phyloP scores from a whole-genome alignment of 2,888 invertebrate genomes.

The Julus scanicus region DNA sequence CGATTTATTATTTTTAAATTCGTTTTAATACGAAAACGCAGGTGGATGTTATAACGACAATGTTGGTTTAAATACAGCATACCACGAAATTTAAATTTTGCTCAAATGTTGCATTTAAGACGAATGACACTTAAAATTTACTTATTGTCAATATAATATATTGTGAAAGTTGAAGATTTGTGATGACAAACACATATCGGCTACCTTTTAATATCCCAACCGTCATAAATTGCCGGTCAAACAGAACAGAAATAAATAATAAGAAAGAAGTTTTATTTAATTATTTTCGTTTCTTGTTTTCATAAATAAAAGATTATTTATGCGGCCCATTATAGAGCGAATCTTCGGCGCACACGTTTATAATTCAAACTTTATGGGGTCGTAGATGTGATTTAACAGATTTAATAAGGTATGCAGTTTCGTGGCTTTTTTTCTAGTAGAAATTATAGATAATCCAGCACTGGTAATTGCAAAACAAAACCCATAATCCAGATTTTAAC shows the following conservation, averaged over 20 bases:
- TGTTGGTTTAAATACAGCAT: background rate
- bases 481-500: background rate
- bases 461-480: background rate
- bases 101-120: background rate
- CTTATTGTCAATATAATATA: background rate
- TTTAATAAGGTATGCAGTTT: background rate
- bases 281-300: conserved; percentile 5
- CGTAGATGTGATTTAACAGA: background rate
- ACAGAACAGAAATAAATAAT: background rate
- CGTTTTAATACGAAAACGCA: background rate
- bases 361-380: conserved; percentile 39
- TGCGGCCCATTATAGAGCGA: background rate
- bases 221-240: background rate
- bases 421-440: background rate
- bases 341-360: background rate
- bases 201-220: background rate
- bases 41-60: background rate
- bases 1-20: background rate
- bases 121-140: background rate
- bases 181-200: background rate
- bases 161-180: background rate
- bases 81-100: background rate
- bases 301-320: conserved; percentile 30
- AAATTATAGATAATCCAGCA: background rate
- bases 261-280: background rate